phyloP scores from a whole-genome alignment of 2,797 vertebrate genomes.

The Todus mexicanus region DNA sequence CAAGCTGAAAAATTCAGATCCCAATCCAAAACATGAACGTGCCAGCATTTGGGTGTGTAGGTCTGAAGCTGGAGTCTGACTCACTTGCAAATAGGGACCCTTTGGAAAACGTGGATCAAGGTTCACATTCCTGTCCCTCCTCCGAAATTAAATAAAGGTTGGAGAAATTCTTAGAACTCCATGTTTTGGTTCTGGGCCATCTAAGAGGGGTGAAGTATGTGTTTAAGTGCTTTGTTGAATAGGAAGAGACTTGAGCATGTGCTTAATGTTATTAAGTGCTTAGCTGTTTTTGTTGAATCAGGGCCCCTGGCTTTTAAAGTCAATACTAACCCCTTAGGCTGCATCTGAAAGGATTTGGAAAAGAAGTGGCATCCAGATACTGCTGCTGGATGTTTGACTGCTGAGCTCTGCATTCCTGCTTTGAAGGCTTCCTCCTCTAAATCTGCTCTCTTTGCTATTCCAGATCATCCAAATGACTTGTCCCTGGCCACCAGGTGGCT shows the following conservation, averaged over 20 bases:
- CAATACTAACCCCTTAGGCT: slow-evolving; percentile 28
- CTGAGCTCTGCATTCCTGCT: slow-evolving; percentile 34
- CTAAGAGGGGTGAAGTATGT: slow-evolving; percentile 1
- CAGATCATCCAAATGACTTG: background rate
- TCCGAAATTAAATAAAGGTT: background rate
- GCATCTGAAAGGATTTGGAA: slow-evolving; percentile 41
- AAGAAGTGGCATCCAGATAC: slow-evolving; percentile 29
- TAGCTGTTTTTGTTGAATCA: slow-evolving; percentile 46
- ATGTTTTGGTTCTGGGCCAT: slow-evolving; percentile 30
- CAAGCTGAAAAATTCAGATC: background rate
- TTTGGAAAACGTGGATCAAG: background rate
- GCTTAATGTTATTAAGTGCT: slow-evolving; percentile 63
- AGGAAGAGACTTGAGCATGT: slow-evolving; percentile 41
- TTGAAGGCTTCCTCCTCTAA: slow-evolving; percentile 10
- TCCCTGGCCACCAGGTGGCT: background rate
- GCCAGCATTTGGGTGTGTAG: background rate
- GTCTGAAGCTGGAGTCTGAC: background rate
- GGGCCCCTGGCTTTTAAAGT: slow-evolving; percentile 26
- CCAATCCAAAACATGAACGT: background rate
- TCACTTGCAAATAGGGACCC: slow-evolving; percentile 5
- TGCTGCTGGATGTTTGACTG: slow-evolving; percentile 22
- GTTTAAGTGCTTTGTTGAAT: slow-evolving; percentile 41
- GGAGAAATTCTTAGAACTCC: background rate
- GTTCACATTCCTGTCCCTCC: slow-evolving; percentile 6
- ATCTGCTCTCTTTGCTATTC: background rate